Base-by-base conservation (phyloP, 35 echinoderm and acorn worm species). In the Amphiura filiformis region DNA sequence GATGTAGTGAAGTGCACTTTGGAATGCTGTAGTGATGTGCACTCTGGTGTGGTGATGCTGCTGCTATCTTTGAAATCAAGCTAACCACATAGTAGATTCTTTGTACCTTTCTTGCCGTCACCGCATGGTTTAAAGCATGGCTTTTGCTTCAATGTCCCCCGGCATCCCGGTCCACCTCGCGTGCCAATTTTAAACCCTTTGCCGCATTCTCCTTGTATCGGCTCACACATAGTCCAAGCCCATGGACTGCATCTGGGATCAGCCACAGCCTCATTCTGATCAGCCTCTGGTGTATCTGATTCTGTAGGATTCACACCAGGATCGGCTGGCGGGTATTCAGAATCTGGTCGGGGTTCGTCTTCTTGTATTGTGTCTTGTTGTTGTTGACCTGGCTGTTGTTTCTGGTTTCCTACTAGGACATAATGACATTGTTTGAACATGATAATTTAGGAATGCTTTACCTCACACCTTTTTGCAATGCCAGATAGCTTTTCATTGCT, bases 161-260 rank as follows among this genome's bases (percentile, higher is more conserved):
- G 7, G 28, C 61, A 70, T 70, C 61, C 61, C 11, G 61, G 61
- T 30, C 61, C 61, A 13, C 61, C 61, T 70, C 61, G 9, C 26
- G 61, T 70, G 15, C 61, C 61, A 70, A 70, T 70, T n/a, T 70
- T 70, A 23, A 70, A 70, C 26, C 61, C 61, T 70, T 70, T 70
- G 1, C 61, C 61, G 61, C 61, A 70, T 18, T 30, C 61, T 18
- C 61, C 61, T 70, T 70, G 7, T 18, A 70, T 23, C 26, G 61
- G 61, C 4, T 70, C 61, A 23, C 61, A 70, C 28, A 13, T 1
- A 30, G 61, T 70, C 61, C 61, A 70, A 18, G 2, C 26, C 61
- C 61, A 70, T 23, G 61, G 61, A 30, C 61, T 70, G 26, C 61
- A 70, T 30, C 17, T 11, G 1, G 61, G 61, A 70, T 70, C 61